Conservation (phyloP, 2,888 invertebrate genomes). For the Cataglyphis altisquamis region DNA sequence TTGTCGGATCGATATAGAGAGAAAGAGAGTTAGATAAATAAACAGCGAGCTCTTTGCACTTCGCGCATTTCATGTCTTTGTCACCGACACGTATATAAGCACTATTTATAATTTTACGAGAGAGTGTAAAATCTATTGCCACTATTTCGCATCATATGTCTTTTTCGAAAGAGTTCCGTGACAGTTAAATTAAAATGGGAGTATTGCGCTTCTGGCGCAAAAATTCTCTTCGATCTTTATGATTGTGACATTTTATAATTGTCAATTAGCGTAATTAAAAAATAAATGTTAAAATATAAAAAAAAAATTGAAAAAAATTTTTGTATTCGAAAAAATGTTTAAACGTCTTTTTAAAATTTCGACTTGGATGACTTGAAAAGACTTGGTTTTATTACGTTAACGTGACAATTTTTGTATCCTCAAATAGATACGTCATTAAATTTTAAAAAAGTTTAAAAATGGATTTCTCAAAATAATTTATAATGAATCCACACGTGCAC, state of each 20-base stretch:
- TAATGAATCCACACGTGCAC: neutral
- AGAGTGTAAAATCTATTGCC: neutral
- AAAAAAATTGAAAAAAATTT: neutral
- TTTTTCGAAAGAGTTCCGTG: neutral
- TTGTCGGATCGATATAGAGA: conserved; percentile 3
- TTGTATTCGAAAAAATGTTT: neutral
- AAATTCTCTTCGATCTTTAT: neutral
- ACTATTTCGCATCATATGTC: neutral
- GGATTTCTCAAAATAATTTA: neutral
- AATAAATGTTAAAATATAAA: neutral
- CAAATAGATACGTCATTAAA: neutral
- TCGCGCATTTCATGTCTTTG: neutral
- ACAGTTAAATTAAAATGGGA: neutral
- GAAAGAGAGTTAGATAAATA: conserved; percentile 8
- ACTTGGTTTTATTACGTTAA: neutral
- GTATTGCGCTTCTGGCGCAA: neutral
- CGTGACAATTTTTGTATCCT: neutral
- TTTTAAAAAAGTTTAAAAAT: neutral
- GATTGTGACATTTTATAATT: neutral
- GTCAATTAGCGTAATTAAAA: neutral
- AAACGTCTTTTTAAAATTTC: neutral
- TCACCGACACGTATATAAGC: neutral
- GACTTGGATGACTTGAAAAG: neutral
- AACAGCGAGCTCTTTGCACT: conserved; percentile 17
- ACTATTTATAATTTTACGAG: neutral